A percentile compares a stretch with the other conserved stretches of the same genome.
These are phyloP conservation scores for Lepidocolaptes lacrymiger DNA, from an alignment of 2,797 vertebrate species.

Conservation along the genomic window DNA sequence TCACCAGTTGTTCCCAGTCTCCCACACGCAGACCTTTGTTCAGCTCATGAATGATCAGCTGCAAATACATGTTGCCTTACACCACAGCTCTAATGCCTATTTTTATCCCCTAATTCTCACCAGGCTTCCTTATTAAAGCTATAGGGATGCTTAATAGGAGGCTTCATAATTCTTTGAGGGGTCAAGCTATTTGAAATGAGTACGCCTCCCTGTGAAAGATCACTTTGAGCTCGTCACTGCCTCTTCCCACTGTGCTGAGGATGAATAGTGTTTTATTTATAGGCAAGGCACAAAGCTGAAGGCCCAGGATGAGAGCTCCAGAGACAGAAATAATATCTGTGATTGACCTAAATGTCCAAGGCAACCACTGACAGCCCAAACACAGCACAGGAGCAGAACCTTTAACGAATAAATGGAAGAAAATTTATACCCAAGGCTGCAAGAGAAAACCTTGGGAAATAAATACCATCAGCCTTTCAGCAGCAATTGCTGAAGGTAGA, in stretches of 20 bases:
- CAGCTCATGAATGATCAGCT: neutral
- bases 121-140: neutral
- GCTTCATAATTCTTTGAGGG: neutral
- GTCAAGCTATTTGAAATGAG: neutral
- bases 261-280: constrained; percentile 26
- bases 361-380: neutral
- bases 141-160: neutral
- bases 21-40: accelerated
- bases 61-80: neutral
- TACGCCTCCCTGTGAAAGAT: neutral
- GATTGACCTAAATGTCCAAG: constrained; percentile 64
- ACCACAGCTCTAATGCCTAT: neutral
- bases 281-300: constrained; percentile 38
- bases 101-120: neutral
- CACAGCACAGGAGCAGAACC: neutral
- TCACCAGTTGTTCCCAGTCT: neutral
- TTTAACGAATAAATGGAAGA: neutral
- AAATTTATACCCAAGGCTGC: constrained; percentile 29
- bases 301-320: neutral
- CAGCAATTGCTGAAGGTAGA: neutral
- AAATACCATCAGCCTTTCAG: neutral
- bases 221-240: neutral
- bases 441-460: constrained; percentile 25
- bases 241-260: neutral
- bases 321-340: constrained; percentile 49